phyloP scores from a whole-genome alignment of 1,140 invertebrate genomes.

The Cydia strobilella region DNA sequence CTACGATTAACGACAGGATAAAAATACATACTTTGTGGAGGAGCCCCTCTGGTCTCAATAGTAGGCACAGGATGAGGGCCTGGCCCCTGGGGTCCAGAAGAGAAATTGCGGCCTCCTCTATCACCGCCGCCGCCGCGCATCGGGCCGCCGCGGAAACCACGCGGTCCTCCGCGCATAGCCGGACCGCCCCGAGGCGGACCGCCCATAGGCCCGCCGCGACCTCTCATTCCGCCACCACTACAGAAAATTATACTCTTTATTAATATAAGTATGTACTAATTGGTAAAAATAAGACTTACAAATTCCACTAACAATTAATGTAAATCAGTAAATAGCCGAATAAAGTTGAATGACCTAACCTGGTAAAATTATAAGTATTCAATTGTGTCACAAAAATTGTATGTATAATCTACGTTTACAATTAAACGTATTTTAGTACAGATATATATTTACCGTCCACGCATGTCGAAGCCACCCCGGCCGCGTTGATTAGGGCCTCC shows the following conservation, averaged over 20 bases:
- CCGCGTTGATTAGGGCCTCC: conserved; percentile 56
- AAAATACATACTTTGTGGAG: conserved; percentile 60
- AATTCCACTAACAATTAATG: neutral
- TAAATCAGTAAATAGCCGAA: neutral
- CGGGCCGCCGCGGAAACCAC: conserved; percentile 65
- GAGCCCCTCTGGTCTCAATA: conserved; percentile 71
- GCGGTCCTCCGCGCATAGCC: conserved; percentile 55
- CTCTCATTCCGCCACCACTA: conserved; percentile 66
- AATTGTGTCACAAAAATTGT: neutral
- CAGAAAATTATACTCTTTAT: conserved; percentile 29
- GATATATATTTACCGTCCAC: conserved; percentile 58
- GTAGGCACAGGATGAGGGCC: conserved; percentile 77
- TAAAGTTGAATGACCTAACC: neutral
- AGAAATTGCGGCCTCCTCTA: conserved; percentile 62
- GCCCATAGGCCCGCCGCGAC: conserved; percentile 54
- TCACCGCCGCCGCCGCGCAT: conserved; percentile 69
- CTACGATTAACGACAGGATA: neutral
- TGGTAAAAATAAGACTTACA: neutral
- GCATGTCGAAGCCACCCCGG: conserved; percentile 70
- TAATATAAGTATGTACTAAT: neutral
- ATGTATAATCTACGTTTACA: neutral
- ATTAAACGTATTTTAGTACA: neutral
- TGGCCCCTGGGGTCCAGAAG: conserved; percentile 71
- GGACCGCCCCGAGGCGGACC: conserved; percentile 53
- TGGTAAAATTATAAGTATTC: neutral